Percentiles rank a stretch among this genome's conserved stretches.
Conservation (phyloP, 2,113 vertebrate genomes). For the Noctilio leporinus region DNA sequence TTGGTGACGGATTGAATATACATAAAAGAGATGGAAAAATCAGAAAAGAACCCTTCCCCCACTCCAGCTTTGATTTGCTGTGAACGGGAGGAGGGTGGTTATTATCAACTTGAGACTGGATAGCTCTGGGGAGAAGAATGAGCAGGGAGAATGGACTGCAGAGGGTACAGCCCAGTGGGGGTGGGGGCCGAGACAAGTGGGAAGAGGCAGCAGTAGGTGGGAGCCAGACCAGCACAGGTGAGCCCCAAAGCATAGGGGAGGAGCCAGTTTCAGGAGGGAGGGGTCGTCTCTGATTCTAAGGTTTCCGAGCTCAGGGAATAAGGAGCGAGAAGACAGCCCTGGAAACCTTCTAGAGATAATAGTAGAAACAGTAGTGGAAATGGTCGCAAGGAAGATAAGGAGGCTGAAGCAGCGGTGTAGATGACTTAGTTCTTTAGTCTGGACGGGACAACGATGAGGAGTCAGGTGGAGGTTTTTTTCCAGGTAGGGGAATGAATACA, state of each 20-base stretch:
- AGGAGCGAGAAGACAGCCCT: neutral
- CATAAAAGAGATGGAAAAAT: neutral
- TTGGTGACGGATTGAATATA: neutral
- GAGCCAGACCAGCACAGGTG: neutral
- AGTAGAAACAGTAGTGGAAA: neutral
- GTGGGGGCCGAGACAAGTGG: neutral
- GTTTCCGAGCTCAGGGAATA: neutral
- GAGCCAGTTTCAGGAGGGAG: neutral
- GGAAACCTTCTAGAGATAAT: neutral
- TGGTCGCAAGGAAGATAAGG: neutral
- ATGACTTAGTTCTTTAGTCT: neutral
- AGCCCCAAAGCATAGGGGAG: neutral
- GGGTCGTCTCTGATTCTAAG: neutral
- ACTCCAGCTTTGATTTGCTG: neutral
- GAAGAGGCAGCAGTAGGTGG: neutral
- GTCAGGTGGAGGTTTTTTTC: neutral
- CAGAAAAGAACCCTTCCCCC: rapidly evolving
- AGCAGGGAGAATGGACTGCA: neutral
- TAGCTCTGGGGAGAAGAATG: neutral
- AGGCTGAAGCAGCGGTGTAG: neutral
- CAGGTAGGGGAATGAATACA: neutral
- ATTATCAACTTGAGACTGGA: neutral
- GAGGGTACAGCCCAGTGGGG: neutral
- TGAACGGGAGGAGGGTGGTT: neutral
- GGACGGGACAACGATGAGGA: neutral